Percentiles rank a stretch among this genome's conserved stretches.
Conservation (phyloP, 2,113 vertebrate genomes). For the Lipophrys pholis region DNA sequence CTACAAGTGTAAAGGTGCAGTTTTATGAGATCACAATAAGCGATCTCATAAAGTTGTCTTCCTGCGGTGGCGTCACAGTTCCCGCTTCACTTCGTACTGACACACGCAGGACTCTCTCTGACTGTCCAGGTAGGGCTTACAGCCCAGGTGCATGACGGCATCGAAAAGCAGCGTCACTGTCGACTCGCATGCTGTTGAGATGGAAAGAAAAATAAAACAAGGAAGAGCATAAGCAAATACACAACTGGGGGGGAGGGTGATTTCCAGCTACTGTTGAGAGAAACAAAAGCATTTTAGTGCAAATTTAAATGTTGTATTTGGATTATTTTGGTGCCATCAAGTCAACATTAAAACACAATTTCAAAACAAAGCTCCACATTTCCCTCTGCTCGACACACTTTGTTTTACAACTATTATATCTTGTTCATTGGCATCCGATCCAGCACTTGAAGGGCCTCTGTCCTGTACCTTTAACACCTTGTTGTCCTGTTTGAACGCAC, state of each 20-base stretch:
- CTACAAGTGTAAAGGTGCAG: not conserved
- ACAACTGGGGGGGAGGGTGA: too few relatives aligned
- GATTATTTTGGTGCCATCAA: too few relatives aligned
- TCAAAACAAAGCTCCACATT: not conserved
- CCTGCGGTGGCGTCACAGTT: constrained; percentile 82
- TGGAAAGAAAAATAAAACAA: not conserved
- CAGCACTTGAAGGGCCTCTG: too few relatives aligned
- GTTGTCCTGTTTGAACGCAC: too few relatives aligned
- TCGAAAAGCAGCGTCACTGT: constrained; percentile 93
- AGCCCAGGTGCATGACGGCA: constrained; percentile 94
- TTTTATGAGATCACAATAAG: not conserved
- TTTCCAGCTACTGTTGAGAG: not conserved
- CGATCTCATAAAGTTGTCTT: too few relatives aligned
- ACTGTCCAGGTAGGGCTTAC: constrained; percentile 97
- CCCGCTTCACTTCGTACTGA: constrained; percentile 88
- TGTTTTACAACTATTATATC: constrained; percentile 4
- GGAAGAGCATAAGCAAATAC: not conserved
- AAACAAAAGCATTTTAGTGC: not conserved
- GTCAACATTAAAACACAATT: not conserved
- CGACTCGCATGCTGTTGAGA: constrained; percentile 90
- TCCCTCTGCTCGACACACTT: constrained; percentile 44
- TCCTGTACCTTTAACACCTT: too few relatives aligned
- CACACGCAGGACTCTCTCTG: constrained; percentile 93
- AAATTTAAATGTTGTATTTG: not conserved
- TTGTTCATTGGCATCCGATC: too few relatives aligned